A percentile compares a stretch with the other conserved stretches of the same genome.
phyloP scores from a whole-genome alignment of 2,113 vertebrate species.

The Varanus komodoensis region DNA sequence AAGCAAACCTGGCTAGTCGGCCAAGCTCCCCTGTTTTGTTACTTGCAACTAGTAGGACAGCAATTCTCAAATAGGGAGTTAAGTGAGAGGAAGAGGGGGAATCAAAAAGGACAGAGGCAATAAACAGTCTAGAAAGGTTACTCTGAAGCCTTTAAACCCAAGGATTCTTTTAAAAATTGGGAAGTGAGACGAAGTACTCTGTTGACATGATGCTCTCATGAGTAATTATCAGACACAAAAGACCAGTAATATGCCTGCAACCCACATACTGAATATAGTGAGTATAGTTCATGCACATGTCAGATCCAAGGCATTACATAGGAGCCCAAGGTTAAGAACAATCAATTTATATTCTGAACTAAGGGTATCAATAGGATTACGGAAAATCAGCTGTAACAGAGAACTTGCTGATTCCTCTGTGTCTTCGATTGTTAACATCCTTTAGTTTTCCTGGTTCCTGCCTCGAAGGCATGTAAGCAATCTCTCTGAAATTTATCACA shows the following conservation, averaged over 20 bases:
- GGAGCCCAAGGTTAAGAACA: background rate
- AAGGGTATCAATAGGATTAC: background rate
- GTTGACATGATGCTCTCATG: background rate
- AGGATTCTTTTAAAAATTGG: background rate
- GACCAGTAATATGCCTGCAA: background rate
- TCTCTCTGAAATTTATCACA: background rate
- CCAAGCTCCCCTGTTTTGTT: background rate
- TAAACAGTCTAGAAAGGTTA: background rate
- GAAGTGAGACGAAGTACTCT: background rate
- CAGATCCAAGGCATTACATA: background rate
- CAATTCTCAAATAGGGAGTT: background rate
- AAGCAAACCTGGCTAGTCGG: background rate
- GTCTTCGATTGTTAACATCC: background rate
- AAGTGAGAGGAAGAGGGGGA: background rate
- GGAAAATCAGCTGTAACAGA: background rate
- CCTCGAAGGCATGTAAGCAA: background rate
- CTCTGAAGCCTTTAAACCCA: background rate
- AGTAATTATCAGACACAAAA: background rate
- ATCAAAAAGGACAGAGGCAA: background rate
- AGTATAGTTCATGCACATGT: background rate
- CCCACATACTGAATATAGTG: background rate
- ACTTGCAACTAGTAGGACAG: background rate
- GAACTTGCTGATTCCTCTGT: background rate
- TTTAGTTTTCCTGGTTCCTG: background rate
- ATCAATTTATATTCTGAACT: background rate